Evolutionary conservation across 2,797 vertebrate species (phyloP), one percentile per base, ranked within the genome.

Genomic region (Myripristis jacobus): DNA sequence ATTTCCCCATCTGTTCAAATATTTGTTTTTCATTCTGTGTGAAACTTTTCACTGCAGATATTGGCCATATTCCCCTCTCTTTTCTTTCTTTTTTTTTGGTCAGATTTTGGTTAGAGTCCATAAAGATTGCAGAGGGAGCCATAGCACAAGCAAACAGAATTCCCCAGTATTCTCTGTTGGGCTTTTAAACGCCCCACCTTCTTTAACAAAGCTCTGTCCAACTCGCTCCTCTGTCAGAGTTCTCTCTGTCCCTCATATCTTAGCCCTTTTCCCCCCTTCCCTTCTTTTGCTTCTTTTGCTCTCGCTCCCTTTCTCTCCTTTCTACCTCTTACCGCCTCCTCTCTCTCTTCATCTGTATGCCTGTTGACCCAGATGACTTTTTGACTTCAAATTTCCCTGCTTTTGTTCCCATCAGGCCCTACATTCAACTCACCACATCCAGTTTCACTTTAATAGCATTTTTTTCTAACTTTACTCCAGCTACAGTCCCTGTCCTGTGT

Each of bases 1-100:
- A 82, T 18, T 13, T 83, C 79, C 65, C 91, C 92, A 93, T 93
- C 92, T 94, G 93, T 92, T 92, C 82, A 92, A 94, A 93, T 92
- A 94, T 94, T 93, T 91, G 87, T 87, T 91, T 89, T 92, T 87
- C 73, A 62, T 89, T 90, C 82, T 75, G 77, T 73, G 75, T 64
- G 81, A 88, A 92, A 88, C 75, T 84, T 89, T 83, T 82, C 84
- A 70, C 81, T 38, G 75, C 75, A 87, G 77, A 89, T 87, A 77
- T 84, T 79, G 46, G 44, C 78, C 86, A 85, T 70, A 73, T 79
- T 58, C 51, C 61, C 67, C 36, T 31, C 62, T 34, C 38, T 70
- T 80, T 51, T 58, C 51, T 71, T 77, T 63, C 66, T 41, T 66
- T 62, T 29, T 71, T 62, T 29, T 71, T 57, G 7, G 38, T 74